Evolutionary conservation across 2,113 vertebrate species (phyloP).

Genomic region (Stegostoma tigrinum): DNA sequence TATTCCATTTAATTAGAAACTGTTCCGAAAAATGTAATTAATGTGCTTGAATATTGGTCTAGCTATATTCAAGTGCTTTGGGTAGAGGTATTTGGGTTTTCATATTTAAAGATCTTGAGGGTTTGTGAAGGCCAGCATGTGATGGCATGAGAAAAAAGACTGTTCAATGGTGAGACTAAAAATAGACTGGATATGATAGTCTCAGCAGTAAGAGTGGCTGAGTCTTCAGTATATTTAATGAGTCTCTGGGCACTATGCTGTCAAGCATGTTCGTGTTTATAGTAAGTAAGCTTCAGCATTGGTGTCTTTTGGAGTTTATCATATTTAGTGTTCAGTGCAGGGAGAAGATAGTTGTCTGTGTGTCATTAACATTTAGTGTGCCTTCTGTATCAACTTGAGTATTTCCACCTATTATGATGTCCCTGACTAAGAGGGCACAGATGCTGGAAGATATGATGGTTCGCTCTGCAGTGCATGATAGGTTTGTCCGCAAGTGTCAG

Average conservation of each 20-base stretch:
- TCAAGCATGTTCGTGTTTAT: slow-evolving; percentile 9
- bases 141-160: slow-evolving; percentile 8
- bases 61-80: neutral
- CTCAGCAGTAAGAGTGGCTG: slow-evolving; percentile 27
- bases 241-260: slow-evolving; percentile 21
- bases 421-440: neutral
- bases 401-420: neutral
- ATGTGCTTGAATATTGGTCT: slow-evolving; percentile 29
- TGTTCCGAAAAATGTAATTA: slow-evolving; percentile 18
- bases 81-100: neutral
- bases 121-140: neutral
- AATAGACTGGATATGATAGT: slow-evolving; percentile 24
- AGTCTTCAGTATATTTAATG: slow-evolving; percentile 35
- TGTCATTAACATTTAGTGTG: neutral
- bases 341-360: neutral
- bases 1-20: slow-evolving; percentile 51
- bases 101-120: slow-evolving; percentile 7
- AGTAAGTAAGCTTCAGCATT: slow-evolving; percentile 32
- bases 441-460: neutral
- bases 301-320: slow-evolving; percentile 1
- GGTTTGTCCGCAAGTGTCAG: neutral
- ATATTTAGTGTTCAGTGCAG: neutral
- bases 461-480: neutral
- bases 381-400: neutral
- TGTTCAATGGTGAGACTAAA: slow-evolving; percentile 24